phyloP scores from a whole-genome alignment of 2,113 vertebrate species.

The Brachyhypopomus occidentalis region DNA sequence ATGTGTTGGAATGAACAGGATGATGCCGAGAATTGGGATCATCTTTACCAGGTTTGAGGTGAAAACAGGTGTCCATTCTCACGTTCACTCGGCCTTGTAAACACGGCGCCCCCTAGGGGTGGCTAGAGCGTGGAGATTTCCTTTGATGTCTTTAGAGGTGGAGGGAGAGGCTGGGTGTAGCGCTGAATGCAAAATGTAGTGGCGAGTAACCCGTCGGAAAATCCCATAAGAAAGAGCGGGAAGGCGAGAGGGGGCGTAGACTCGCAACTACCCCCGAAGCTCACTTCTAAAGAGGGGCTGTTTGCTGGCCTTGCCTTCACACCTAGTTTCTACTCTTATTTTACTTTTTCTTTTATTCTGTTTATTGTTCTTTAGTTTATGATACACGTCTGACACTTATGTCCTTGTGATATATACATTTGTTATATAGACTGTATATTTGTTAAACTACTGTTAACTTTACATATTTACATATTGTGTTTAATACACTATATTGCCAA shows the following conservation, averaged over 20 bases:
- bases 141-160: conserved; percentile 58
- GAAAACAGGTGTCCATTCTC: neutral
- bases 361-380: no score
- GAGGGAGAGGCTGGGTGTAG: neutral
- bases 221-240: neutral
- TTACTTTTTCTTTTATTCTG: no score
- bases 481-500: no score
- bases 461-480: no score
- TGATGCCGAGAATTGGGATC: neutral
- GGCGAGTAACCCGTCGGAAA: conserved; percentile 1
- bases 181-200: conserved; percentile 28
- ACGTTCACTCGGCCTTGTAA: neutral
- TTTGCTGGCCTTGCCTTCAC: no score
- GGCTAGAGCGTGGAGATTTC: conserved; percentile 29
- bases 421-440: no score
- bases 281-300: no score
- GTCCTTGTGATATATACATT: no score
- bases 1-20: neutral
- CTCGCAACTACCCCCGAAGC: no score
- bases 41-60: neutral
- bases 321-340: no score
- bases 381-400: no score
- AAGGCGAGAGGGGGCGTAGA: neutral
- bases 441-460: no score
- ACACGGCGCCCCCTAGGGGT: conserved; percentile 31